Evolutionary conservation across 2,113 vertebrate species (phyloP).

Genomic region (Macquaria ambigua): DNA sequence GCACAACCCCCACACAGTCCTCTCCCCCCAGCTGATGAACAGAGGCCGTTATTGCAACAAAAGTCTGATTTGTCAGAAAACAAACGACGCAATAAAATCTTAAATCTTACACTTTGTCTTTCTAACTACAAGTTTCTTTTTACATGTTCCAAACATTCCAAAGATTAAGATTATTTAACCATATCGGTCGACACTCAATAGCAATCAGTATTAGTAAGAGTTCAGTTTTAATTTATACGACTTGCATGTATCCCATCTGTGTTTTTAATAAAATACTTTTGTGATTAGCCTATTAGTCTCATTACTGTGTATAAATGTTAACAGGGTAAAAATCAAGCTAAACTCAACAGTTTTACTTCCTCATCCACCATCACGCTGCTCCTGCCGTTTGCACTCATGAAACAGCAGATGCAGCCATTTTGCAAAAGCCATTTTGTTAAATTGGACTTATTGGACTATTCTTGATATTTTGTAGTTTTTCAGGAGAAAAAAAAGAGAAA

Average conservation of each 20-base stretch:
- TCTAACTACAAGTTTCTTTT: conserved; percentile 28
- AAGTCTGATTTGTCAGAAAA: conserved; percentile 52
- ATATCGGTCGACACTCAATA: conserved; percentile 6
- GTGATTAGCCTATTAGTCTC: background rate
- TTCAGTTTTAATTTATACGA: conserved; percentile 12
- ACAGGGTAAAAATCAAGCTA: background rate
- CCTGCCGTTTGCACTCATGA: background rate
- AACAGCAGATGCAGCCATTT: background rate
- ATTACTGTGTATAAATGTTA: background rate
- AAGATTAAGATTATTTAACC: conserved; percentile 28
- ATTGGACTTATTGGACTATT: background rate
- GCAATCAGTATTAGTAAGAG: background rate
- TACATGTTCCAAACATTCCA: conserved; percentile 38
- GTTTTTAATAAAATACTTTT: background rate
- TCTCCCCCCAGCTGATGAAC: conserved; percentile 18
- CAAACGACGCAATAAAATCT: background rate
- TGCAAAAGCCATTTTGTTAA: background rate
- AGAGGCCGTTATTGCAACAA: conserved; percentile 54
- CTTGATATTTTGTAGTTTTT: background rate
- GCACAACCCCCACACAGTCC: conserved; percentile 4
- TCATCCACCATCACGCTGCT: background rate
- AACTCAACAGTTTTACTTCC: conserved; percentile 41
- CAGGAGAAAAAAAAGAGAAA: background rate
- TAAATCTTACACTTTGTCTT: conserved; percentile 8
- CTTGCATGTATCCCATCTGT: background rate